Percentiles rank a stretch among this genome's conserved stretches.
Conservation (phyloP, 2,888 invertebrate genomes). For the Archaeoteleia sp. region DNA sequence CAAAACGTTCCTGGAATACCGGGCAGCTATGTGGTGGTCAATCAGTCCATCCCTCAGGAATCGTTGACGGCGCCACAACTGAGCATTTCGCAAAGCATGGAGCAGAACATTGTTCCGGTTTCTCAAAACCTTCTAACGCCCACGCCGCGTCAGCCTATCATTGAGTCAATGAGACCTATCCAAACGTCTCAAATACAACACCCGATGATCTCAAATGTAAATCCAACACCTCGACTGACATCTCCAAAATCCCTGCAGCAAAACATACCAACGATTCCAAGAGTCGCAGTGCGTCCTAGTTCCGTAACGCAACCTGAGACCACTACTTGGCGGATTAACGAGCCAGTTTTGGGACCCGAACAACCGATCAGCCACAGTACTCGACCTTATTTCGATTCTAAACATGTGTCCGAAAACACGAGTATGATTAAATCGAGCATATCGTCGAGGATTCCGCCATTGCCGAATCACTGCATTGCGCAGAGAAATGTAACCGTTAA, state of each 20-base stretch:
- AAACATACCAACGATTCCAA: conserved; percentile 63
- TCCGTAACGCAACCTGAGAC: conserved; percentile 63
- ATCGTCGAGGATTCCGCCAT: conserved; percentile 65
- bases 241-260: conserved; percentile 59
- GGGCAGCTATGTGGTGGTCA: conserved; percentile 68
- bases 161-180: conserved; percentile 56
- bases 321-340: conserved; percentile 64
- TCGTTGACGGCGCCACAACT: conserved; percentile 56
- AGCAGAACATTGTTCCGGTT: conserved; percentile 55
- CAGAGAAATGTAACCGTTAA: conserved; percentile 64
- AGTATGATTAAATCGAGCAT: conserved; percentile 72
- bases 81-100: conserved; percentile 54
- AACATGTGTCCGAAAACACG: conserved; percentile 70
- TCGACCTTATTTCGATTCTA: conserved; percentile 70
- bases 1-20: conserved; percentile 60
- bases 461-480: conserved; percentile 65
- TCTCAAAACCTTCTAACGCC: conserved; percentile 58
- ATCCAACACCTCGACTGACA: conserved; percentile 50
- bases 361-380: conserved; percentile 64
- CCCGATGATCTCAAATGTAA: conserved; percentile 35
- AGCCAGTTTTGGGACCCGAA: conserved; percentile 63
- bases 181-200: conserved; percentile 56
- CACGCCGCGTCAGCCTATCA: conserved; percentile 51
- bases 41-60: conserved; percentile 54
- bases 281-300: conserved; percentile 70